Evolutionary conservation across 2,888 invertebrate species (phyloP).

Genomic region (Pollenia labialis): DNA sequence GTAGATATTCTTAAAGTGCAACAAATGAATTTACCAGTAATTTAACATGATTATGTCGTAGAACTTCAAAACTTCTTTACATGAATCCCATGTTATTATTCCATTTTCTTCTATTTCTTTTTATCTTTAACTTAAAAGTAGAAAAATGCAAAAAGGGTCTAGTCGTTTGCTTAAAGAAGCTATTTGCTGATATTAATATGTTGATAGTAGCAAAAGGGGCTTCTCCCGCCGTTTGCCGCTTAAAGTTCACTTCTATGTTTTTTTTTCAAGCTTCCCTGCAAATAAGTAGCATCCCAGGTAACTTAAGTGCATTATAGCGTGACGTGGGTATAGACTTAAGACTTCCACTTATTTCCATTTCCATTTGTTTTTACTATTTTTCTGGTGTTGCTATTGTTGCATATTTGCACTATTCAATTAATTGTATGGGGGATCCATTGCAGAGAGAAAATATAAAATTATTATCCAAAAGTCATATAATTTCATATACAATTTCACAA

Average conservation of each 20-base stretch:
- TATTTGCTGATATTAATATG: conserved; percentile 66
- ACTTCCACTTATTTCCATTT: conserved; percentile 22
- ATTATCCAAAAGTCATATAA: conserved; percentile 65
- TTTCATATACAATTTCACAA: conserved; percentile 65
- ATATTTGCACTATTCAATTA: conserved; percentile 23
- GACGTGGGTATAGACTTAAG: conserved; percentile 45
- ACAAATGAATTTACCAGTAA: conserved; percentile 82
- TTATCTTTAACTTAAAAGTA: conserved; percentile 13
- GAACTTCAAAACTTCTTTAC: conserved; percentile 58
- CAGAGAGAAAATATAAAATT: conserved; percentile 34
- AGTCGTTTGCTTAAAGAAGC: conserved; percentile 63
- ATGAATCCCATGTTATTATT: conserved; percentile 57
- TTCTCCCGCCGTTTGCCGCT: conserved; percentile 58
- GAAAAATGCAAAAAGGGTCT: conserved; percentile 49
- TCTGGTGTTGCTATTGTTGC: background rate
- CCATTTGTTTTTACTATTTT: background rate
- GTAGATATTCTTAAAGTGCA: conserved; percentile 69
- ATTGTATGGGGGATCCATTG: conserved; percentile 7
- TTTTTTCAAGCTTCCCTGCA: conserved; percentile 17
- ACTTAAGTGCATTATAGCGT: conserved; percentile 59
- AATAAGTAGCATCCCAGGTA: conserved; percentile 58
- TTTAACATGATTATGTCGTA: conserved; percentile 82
- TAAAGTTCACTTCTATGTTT: conserved; percentile 33
- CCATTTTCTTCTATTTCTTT: conserved; percentile 11
- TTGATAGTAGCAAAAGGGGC: conserved; percentile 62